Conservation (phyloP, 2,113 vertebrate genomes). For the Hippopotamus amphibius region DNA sequence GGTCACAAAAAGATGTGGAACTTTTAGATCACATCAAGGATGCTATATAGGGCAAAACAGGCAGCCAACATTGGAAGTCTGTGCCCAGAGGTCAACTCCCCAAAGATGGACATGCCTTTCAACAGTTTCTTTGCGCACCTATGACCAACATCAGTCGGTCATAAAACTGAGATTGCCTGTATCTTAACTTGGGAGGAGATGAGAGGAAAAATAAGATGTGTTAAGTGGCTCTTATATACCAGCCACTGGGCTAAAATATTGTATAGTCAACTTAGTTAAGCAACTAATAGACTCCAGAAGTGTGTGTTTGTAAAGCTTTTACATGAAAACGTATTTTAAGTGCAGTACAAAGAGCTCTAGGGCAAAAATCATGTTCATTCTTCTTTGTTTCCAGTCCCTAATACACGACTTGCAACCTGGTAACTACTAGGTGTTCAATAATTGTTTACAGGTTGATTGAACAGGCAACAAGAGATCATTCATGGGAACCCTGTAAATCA, state of each 20-base stretch:
- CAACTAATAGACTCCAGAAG: background rate
- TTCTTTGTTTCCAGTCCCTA: background rate
- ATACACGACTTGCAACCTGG: background rate
- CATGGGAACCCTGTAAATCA: background rate
- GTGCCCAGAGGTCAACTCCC: background rate
- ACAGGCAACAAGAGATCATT: background rate
- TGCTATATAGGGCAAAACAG: slow-evolving; percentile 10
- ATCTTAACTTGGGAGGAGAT: background rate
- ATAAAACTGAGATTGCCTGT: background rate
- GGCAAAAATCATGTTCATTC: background rate
- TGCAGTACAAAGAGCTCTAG: background rate
- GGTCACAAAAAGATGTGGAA: slow-evolving; percentile 19
- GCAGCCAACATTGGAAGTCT: background rate
- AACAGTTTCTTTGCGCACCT: background rate
- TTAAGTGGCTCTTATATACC: background rate
- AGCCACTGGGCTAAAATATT: background rate
- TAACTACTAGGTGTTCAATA: background rate
- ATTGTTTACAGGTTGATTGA: background rate
- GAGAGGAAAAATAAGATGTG: background rate
- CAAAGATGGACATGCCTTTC: background rate
- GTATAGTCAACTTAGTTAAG: background rate
- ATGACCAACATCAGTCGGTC: background rate
- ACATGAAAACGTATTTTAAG: background rate
- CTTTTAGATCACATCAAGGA: background rate
- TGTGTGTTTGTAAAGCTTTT: background rate